Evolutionary conservation across 2,113 vertebrate genomes (phyloP), one percentile per base, ranked within the genome.

Genomic region (Chaetura pelagica): DNA sequence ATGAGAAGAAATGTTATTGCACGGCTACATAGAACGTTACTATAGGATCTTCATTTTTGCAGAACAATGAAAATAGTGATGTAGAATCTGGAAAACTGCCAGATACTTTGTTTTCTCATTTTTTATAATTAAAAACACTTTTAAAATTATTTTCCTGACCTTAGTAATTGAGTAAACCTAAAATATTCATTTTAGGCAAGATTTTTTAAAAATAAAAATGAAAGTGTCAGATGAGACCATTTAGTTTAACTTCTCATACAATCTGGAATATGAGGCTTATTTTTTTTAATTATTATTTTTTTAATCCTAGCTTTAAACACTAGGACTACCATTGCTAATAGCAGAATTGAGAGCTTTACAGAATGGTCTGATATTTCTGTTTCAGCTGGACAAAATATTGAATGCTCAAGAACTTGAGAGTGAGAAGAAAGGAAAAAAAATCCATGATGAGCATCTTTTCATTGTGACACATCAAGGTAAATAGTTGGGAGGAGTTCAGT

Each of bases 401-500:
- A 97, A 98, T 63, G 99, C 99, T 29, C 99, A 99, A 96, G 98
- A 99, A 73, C 98, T 99, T 90, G 98, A 99, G 94, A 99, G 99
- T 97, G 99, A 99, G 96, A 87, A 99, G 71, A 99, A 98, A 84
- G 99, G 99, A 46, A 99, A 99, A 62, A 99, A 98, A 98, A 99
- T 99, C 92, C 99, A 99, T 0, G 99, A 99, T 73, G 99, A 99
- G 57, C 99, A 99, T 85, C 99, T 99, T 91, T 99, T 99, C 93
- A 99, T 99, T 40, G 98, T 99, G 95, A 99, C 99, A 2, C 99
- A 99, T 96, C 99, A 99, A 99, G 99, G 99, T 99, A 97, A 98
- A 94, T 19, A n/a, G 22, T 4, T 49, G 40, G 30, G 52, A 84
- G 16, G 19, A 46, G 13, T 57, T 32, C 24, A 27, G 12, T 10